Evolutionary conservation across 2,113 vertebrate species (phyloP).

Genomic region (Conger conger): DNA sequence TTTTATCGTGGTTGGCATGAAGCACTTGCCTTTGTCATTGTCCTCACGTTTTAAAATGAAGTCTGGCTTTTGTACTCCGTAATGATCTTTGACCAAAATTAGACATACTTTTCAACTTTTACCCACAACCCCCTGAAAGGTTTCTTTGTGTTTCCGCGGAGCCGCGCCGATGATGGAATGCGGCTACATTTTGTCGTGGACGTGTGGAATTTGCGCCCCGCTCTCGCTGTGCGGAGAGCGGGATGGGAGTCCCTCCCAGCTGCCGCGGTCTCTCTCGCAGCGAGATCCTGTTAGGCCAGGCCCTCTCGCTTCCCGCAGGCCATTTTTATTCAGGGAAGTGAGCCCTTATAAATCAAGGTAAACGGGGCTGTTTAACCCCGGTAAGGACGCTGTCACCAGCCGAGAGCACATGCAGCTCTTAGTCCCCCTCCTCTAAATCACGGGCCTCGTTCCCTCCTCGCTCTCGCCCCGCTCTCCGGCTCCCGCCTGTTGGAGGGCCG

Average conservation of each 20-base stretch:
- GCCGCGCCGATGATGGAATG: slow-evolving; percentile 56
- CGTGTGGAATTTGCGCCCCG: slow-evolving; percentile 63
- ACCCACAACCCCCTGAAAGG: slow-evolving; percentile 70
- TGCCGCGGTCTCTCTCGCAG: slow-evolving; percentile 15
- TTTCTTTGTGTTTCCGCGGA: slow-evolving; percentile 66
- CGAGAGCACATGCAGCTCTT: neutral
- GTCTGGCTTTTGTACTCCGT: slow-evolving; percentile 72
- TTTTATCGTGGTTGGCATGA: slow-evolving; percentile 69
- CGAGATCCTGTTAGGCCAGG: slow-evolving; percentile 37
- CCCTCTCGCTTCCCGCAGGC: slow-evolving; percentile 30
- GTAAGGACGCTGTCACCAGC: slow-evolving; percentile 59
- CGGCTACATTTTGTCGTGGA: slow-evolving; percentile 54
- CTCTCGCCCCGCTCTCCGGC: neutral
- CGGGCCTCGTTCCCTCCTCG: neutral
- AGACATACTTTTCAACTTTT: slow-evolving; percentile 78
- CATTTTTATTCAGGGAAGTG: slow-evolving; percentile 23
- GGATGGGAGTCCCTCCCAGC: slow-evolving; percentile 44
- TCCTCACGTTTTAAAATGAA: slow-evolving; percentile 69
- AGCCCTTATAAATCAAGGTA: slow-evolving; percentile 71
- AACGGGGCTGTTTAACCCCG: slow-evolving; percentile 69
- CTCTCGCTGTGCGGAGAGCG: slow-evolving; percentile 17
- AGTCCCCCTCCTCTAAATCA: slow-evolving; percentile 7
- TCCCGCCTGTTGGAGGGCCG: neutral
- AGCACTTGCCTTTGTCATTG: slow-evolving; percentile 73
- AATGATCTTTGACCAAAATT: slow-evolving; percentile 81